A percentile compares a stretch with the other conserved stretches of the same genome.
phyloP scores from a whole-genome alignment of 2,888 invertebrate genomes.

The Esperia sulphurella region DNA sequence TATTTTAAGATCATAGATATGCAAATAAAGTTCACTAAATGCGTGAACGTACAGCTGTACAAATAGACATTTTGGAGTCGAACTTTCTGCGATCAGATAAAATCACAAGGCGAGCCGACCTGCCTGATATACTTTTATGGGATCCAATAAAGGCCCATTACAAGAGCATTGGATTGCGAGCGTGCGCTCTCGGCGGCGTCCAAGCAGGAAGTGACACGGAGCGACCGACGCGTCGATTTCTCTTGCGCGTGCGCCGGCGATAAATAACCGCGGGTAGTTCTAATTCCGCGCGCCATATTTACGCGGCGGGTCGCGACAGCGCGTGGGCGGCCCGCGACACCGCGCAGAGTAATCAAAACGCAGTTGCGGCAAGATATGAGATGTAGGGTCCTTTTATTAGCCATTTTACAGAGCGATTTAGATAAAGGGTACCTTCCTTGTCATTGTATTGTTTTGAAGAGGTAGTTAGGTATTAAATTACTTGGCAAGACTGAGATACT shows the following conservation, averaged over 20 bases:
- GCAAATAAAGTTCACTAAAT: slow-evolving; percentile 5
- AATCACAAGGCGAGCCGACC: slow-evolving; percentile 20
- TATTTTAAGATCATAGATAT: slow-evolving; percentile 5
- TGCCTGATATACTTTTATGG: slow-evolving; percentile 55
- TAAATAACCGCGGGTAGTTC: slow-evolving; percentile 72
- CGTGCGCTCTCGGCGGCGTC: slow-evolving; percentile 43
- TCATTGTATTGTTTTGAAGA: background rate
- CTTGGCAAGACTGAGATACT: background rate
- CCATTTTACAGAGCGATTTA: slow-evolving; percentile 14
- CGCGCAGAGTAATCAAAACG: slow-evolving; percentile 46
- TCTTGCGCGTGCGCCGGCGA: slow-evolving; percentile 33
- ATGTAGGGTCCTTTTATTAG: slow-evolving; percentile 25
- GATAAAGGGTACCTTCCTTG: background rate
- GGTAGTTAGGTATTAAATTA: too few species aligned
- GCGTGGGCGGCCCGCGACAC: slow-evolving; percentile 36
- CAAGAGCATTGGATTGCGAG: slow-evolving; percentile 38
- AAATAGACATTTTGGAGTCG: slow-evolving; percentile 21
- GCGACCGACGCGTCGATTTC: slow-evolving; percentile 32
- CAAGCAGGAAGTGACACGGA: slow-evolving; percentile 59
- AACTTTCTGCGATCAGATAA: slow-evolving; percentile 28
- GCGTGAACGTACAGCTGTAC: slow-evolving; percentile 14
- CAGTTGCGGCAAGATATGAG: slow-evolving; percentile 45
- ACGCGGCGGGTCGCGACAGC: slow-evolving; percentile 46
- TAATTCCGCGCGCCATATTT: slow-evolving; percentile 69
- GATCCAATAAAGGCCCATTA: slow-evolving; percentile 57